Evolutionary conservation across 1,140 invertebrate genomes (phyloP), one percentile per base, ranked within the genome.

Genomic region (Diorhabda elongata): DNA sequence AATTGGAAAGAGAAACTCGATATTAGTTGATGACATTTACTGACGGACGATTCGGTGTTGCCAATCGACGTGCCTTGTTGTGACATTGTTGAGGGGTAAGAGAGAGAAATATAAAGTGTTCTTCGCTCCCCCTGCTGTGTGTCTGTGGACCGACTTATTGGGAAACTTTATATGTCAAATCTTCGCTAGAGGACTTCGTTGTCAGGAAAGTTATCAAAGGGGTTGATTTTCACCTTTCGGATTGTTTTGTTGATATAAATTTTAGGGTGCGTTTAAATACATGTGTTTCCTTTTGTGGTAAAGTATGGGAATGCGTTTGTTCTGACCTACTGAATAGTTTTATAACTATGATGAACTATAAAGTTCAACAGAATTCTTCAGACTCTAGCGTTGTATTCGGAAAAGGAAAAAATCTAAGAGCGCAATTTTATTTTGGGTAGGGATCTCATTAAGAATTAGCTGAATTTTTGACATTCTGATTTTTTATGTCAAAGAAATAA

Each of bases 41-140:
- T 73, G 71, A 73, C 71, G 69, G 72, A 67, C 72, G 67, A 71
- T 68, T 71, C 72, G 68, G 68, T 69, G 71, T 72, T 66, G 43
- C 68, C 72, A 73, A 73, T 73, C 69, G 72, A 73, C 71, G 72
- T 64, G 72, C 67, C 72, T 71, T 73, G 69, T 73, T 62, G 67
- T 69, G 67, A 71, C 72, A 71, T 58, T 52, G 69, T 69, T 64
- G 67, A 73, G 70, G 70, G 71, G 70, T 57, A 26, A 26, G 67
- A 71, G 61, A 52, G 47, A 52, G 47, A 52, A 52, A 52, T 52
- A 52, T 52, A 52, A 52, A 52, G 47, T 52, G 47, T 52, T 52
- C 47, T 52, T 52, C 47, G 47, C 47, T 52, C 47, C 47, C 47
- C 47, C n/a, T 66, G 63, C 61, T 71, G 67, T 64, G 66, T 58